Evolutionary conservation across 2,797 vertebrate species (phyloP), one percentile per base, ranked within the genome.

Genomic region (Pantherophis alleghaniensis): DNA sequence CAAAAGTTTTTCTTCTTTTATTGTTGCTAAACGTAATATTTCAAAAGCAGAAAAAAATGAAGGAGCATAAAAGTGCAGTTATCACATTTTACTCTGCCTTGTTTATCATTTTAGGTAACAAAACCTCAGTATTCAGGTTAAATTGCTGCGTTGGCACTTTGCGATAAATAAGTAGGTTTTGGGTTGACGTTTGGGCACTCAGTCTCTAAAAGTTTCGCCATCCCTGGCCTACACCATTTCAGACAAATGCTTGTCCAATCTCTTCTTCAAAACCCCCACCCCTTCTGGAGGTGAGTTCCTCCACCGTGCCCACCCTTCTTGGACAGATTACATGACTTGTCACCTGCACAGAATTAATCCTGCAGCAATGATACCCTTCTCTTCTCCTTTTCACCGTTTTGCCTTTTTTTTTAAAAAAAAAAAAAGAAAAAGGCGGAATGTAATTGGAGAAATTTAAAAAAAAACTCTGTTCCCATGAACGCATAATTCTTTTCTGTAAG

Each of bases 391-490:
- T 28, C n/a, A 24, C n/a, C 0, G n/a, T 74, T 79, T 79, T 79
- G 74, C 74, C 74, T 83, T 83, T 74, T 69, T 66, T 63, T 69
- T n/a, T 0, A 63, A 66, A 61, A 61, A 61, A 11, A n/a, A 16
- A 20, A 37, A 74, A 42, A 2, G 20, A 79, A 47, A 24, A 24
- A 4, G 37, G 37, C 0, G 1, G 53, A 66, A 92, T 89, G 86
- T 93, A 95, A 94, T 90, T 93, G 93, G 87, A 96, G 91, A 96
- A 96, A 96, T 89, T 11, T 1, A 2, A 28, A 28, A 63, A 63
- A 95, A 90, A 87, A 83, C 94, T 88, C 42, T 53, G 20, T 90
- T 95, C 93, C 74, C 4, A 1, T 0, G 10, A 6, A 88, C 60
- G 86, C 93, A 91, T 88, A 92, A 94, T 92, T 91, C 88, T 95